These are phyloP conservation scores for Camponotus fellah DNA, from an alignment of 2,888 invertebrate genomes.

Conservation along the genomic window DNA sequence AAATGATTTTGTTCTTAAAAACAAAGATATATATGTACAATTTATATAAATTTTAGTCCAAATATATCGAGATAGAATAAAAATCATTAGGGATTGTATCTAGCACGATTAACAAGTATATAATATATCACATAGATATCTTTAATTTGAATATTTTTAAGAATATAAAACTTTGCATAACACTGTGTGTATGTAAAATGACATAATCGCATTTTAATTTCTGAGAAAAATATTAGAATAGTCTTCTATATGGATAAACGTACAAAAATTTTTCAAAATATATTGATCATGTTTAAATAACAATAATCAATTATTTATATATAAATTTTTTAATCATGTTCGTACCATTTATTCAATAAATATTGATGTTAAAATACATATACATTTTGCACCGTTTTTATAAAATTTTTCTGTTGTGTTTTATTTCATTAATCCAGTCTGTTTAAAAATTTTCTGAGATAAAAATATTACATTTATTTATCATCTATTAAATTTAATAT, in stretches of 20 bases:
- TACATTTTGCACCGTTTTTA: not conserved
- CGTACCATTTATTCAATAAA: conserved; percentile 19
- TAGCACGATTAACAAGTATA: conserved; percentile 11
- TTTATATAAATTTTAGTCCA: conserved; percentile 35
- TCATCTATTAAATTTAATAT: too few relatives aligned
- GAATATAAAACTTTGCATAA: conserved; percentile 7
- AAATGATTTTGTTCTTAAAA: conserved; percentile 34
- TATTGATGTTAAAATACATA: conserved; percentile 28
- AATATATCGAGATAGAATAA: conserved; percentile 2
- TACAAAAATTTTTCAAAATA: conserved; percentile 39
- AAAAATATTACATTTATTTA: not conserved
- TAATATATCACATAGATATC: conserved; percentile 11
- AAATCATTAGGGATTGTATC: conserved; percentile 21
- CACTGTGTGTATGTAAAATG: not conserved
- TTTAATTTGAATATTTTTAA: conserved; percentile 35
- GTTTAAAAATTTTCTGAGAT: conserved; percentile 24
- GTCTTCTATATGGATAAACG: conserved; percentile 9
- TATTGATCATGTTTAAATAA: conserved; percentile 16
- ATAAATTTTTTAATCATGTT: conserved; percentile 28
- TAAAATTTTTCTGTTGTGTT: not conserved
- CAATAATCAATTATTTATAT: conserved; percentile 40
- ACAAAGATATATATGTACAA: conserved; percentile 29
- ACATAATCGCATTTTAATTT: conserved; percentile 30
- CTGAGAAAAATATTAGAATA: conserved; percentile 13
- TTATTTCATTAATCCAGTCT: not conserved